Percentiles rank a stretch among this genome's conserved stretches.
These are phyloP conservation scores for Pseudochirops cupreus DNA, from an alignment of 2,797 vertebrate species.

Conservation along the genomic window DNA sequence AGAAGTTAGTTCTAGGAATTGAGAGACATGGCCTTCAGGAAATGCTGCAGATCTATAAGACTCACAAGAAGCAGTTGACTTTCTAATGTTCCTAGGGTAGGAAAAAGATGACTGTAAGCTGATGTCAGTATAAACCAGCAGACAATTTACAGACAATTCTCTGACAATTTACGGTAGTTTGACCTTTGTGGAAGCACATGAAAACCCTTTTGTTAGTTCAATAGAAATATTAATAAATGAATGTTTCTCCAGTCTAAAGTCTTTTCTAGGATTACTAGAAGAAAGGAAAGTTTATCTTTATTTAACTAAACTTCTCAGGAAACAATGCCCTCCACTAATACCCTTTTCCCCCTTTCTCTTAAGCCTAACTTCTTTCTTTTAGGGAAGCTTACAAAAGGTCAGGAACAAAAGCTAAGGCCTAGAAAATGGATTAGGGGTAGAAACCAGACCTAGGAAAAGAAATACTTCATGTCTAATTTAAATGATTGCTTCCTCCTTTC, in stretches of 20 bases:
- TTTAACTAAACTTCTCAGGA: background rate
- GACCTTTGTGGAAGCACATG: background rate
- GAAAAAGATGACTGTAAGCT: background rate
- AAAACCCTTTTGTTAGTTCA: background rate
- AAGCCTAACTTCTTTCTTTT: background rate
- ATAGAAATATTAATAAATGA: background rate
- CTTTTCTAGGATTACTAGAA: background rate
- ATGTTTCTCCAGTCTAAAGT: background rate
- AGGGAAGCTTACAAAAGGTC: background rate
- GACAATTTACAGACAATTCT: background rate
- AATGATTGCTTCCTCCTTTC: background rate
- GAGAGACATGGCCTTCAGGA: background rate
- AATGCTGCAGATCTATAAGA: background rate
- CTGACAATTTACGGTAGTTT: background rate
- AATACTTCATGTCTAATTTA: background rate
- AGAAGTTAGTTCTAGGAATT: background rate
- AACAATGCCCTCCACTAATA: background rate
- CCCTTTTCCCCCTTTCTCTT: background rate
- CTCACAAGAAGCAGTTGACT: background rate
- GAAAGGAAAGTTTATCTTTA: background rate
- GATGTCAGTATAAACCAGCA: background rate
- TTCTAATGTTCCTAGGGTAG: background rate
- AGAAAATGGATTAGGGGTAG: background rate
- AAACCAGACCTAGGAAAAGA: background rate
- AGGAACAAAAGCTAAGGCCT: background rate